Evolutionary conservation across 2,888 invertebrate genomes (phyloP), one percentile per base, ranked within the genome.

Genomic region (Lagria hirta): DNA sequence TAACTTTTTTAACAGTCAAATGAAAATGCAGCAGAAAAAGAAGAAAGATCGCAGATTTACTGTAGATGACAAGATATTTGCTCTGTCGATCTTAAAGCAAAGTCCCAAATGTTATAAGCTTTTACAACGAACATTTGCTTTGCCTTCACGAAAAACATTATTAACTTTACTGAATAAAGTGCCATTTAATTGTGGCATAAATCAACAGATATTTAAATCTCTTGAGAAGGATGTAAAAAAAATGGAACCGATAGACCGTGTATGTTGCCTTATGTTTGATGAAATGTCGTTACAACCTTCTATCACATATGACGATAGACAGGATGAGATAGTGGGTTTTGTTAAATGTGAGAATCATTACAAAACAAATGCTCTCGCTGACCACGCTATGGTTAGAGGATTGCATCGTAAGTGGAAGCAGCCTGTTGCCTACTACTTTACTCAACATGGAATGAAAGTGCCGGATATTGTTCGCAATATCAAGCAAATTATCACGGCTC

Each of bases 71-170:
- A 52, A 52, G 15, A 28, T 52, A 16, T 35, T 47, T 23, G 17
- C 46, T 8, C 21, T 51, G 13, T 15, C 40, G n/a, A 15, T 49
- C 3, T 15, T 43, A n/a, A 51, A 51, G 22, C 43, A 38, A 37
- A 43, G 45, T 24, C 43, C 47, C 4, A 51, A 40, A 18, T 35
- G 47, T n/a, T n/a, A n/a, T n/a, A n/a, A n/a, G n/a, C n/a, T n/a
- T n/a, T n/a, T n/a, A n/a, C n/a, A n/a, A n/a, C n/a, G n/a, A n/a
- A n/a, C n/a, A n/a, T n/a, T n/a, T n/a, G n/a, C n/a, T n/a, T n/a
- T n/a, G n/a, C n/a, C n/a, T n/a, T n/a, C n/a, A n/a, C n/a, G n/a
- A n/a, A n/a, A n/a, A n/a, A n/a, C n/a, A n/a, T n/a, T n/a, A 2
- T 51, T 26, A 23, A 11, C 21, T 10, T 4, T 49, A 6, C 12